A percentile compares a stretch with the other conserved stretches of the same genome.
phyloP scores from a whole-genome alignment of 2,888 invertebrate species.

The Hermaeophaga mercurialis region DNA sequence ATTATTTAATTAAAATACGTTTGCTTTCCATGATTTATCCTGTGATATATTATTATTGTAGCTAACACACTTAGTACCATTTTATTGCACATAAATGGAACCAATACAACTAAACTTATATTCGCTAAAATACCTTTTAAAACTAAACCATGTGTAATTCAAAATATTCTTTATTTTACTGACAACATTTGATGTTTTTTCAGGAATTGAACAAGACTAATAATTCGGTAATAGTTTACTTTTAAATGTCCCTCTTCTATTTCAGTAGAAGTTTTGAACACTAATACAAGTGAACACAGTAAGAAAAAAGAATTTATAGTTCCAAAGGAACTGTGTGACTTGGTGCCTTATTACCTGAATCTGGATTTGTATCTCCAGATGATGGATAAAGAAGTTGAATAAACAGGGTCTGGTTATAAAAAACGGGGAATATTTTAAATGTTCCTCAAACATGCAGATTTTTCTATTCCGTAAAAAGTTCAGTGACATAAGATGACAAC shows the following conservation, averaged over 20 bases:
- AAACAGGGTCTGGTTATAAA: constrained; percentile 38
- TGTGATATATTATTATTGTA: not conserved
- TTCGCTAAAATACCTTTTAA: too few species aligned
- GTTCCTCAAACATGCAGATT: constrained; percentile 32
- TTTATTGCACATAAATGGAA: constrained; percentile 4
- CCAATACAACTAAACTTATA: too few species aligned
- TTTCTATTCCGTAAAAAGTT: constrained; percentile 7
- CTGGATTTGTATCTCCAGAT: constrained; percentile 42
- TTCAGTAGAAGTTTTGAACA: constrained; percentile 39
- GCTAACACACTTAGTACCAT: not conserved
- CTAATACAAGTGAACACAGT: constrained; percentile 41
- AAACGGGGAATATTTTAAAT: constrained; percentile 22
- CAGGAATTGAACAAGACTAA: not conserved
- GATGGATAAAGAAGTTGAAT: constrained; percentile 36
- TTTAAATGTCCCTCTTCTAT: constrained; percentile 33
- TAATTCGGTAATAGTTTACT: constrained; percentile 28
- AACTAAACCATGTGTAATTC: too few species aligned
- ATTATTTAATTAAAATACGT: not conserved
- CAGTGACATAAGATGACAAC: too few species aligned
- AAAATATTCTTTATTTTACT: too few species aligned
- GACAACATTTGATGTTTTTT: too few species aligned
- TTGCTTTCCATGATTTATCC: too few species aligned
- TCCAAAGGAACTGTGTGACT: constrained; percentile 50
- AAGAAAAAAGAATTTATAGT: constrained; percentile 45
- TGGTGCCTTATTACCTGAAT: constrained; percentile 45